Conservation (phyloP, 2,797 vertebrate genomes). For the Huso huso region DNA sequence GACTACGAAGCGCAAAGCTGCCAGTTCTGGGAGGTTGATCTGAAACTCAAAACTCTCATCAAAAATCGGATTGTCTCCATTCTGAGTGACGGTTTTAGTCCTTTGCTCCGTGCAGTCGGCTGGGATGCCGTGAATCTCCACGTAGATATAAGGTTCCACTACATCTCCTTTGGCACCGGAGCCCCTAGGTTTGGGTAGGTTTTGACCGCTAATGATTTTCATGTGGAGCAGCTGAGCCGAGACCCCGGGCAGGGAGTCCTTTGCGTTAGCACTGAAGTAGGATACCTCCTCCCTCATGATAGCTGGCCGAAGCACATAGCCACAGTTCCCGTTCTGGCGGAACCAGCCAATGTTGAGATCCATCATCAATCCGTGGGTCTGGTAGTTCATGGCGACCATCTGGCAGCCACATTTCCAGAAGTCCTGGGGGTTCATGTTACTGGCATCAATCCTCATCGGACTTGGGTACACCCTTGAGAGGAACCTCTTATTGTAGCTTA, state of each 20-base stretch:
- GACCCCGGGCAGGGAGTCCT: constrained; percentile 79
- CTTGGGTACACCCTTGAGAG: constrained; percentile 80
- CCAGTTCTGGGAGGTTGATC: constrained; percentile 83
- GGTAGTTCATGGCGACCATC: constrained; percentile 90
- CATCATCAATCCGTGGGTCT: constrained; percentile 88
- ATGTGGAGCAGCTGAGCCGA: constrained; percentile 84
- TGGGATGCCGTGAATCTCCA: constrained; percentile 84
- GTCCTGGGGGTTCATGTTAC: constrained; percentile 92
- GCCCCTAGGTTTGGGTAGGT: constrained; percentile 82
- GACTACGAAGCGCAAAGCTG: constrained; percentile 78
- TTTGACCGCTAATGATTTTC: constrained; percentile 87
- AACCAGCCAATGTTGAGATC: constrained; percentile 87
- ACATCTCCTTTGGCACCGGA: constrained; percentile 86
- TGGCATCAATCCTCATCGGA: constrained; percentile 86
- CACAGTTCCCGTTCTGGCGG: constrained; percentile 81
- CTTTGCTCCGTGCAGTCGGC: constrained; percentile 83
- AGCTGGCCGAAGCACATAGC: constrained; percentile 80
- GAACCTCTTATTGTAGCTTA: constrained; percentile 83
- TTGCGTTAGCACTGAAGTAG: constrained; percentile 88
- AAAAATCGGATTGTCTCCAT: constrained; percentile 82
- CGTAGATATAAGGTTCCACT: constrained; percentile 85
- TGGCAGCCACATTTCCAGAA: constrained; percentile 94
- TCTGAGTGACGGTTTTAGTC: constrained; percentile 83
- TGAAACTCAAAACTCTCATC: constrained; percentile 91
- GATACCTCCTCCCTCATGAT: constrained; percentile 91